A percentile compares a stretch with the other conserved stretches of the same genome.
phyloP scores from a whole-genome alignment of 2,888 invertebrate species.

The Macaria notata region DNA sequence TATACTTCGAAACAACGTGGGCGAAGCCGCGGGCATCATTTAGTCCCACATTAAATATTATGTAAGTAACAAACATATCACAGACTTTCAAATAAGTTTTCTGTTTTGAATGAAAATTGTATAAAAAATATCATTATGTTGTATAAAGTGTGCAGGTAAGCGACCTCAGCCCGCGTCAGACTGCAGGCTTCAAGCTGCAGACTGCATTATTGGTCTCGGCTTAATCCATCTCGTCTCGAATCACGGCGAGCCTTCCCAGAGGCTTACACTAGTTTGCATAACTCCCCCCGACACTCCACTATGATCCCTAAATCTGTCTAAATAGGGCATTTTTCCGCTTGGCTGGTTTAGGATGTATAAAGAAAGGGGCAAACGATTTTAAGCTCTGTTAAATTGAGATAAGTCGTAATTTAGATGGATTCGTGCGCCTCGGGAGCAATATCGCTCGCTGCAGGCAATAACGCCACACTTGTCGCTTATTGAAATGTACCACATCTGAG shows the following conservation, averaged over 20 bases:
- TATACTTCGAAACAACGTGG: too few relatives aligned
- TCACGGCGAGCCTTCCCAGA: conserved; percentile 26
- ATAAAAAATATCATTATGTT: too few relatives aligned
- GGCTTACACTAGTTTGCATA: conserved; percentile 26
- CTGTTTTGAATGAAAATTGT: too few relatives aligned
- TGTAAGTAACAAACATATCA: too few relatives aligned
- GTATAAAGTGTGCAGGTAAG: too few relatives aligned
- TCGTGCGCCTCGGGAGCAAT: conserved; percentile 1
- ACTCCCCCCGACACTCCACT: conserved; percentile 10
- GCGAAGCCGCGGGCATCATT: too few relatives aligned
- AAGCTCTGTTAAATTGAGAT: conserved; percentile 13
- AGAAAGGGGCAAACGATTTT: conserved; percentile 13
- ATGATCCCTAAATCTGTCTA: not conserved
- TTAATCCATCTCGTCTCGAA: conserved; percentile 32
- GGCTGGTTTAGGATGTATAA: conserved; percentile 2
- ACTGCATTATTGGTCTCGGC: conserved; percentile 25
- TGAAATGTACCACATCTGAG: too few relatives aligned
- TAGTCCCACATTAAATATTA: too few relatives aligned
- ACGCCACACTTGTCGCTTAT: too few relatives aligned
- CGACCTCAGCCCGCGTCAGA: too few relatives aligned
- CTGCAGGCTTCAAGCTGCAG: not conserved
- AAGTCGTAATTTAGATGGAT: conserved; percentile 21
- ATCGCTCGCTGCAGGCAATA: too few relatives aligned
- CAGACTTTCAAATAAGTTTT: too few relatives aligned
- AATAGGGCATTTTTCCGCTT: conserved; percentile 13